Base-by-base conservation (phyloP, 2,888 invertebrate genomes). In the Girardia tigrina region DNA sequence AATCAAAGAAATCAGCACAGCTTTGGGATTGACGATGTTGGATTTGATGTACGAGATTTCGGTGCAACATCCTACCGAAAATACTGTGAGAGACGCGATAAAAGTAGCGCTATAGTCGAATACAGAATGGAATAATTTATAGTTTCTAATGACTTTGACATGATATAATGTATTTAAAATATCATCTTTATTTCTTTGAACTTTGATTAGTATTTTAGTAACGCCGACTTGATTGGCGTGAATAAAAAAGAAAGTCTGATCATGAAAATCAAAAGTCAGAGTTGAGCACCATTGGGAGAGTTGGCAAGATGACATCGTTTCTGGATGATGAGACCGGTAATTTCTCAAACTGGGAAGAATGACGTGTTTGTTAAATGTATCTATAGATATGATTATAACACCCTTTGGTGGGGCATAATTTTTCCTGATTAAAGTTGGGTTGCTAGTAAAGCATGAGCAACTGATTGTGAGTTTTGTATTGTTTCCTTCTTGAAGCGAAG, bases 21-120 rank as follows among this genome's bases (percentile, higher is more conserved):
- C 80, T 42, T 81, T 80, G 0, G 82, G 82, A 76, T 80, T 80
- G 78, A 81, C 81, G 29, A 82, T 77, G 77, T 82, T 81, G 29
- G 79, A 77, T 78, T 82, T 81, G 69, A 83, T 77, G 76, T 80
- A 80, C 71, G 80, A 80, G 28, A 80, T 80, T 78, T 82, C 81
- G 0, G 82, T 82, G 36, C 81, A 80, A 78, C 82, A 82, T 74
- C 83, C 83, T 70, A 82, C 80, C 74, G 82, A 82, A 78, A 83
- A 82, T 77, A 81, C 82, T 75, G 82, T 82, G 36, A 82, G 79
- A 76, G 82, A 81, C 74, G 81, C 82, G 26, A 83, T 80, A 29
- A 80, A 80, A 2, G 81, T 81, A 4, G 81, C 80, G 0, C 80
- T 80, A 75, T 80, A 80, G 78, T 83, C 81, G 78, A 82, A 83